Evolutionary conservation across 2,797 vertebrate genomes (phyloP), one percentile per base, ranked within the genome.

Genomic region (Leptatherina wallacei): DNA sequence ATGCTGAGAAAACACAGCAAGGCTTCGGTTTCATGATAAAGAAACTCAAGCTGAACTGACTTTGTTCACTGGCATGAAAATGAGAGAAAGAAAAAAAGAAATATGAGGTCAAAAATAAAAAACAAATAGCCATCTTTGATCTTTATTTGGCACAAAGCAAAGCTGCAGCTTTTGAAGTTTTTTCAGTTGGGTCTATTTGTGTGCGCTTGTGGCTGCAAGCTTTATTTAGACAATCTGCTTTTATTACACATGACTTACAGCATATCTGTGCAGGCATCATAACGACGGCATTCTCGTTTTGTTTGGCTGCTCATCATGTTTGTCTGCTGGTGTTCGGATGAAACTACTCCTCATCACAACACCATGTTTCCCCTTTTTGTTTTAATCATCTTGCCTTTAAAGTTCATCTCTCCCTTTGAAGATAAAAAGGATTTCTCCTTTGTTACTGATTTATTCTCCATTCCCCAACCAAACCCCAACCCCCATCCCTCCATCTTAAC

Each of bases 51-150:
- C 5, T 55, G 27, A 35, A 59, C 33, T 18, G 6, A 42, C 35
- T 36, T 18, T 66, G 29, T 49, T 58, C 22, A 55, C n/a, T 52
- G 13, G 14, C 52, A n/a, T 47, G 13, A 62, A 47, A 68, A 49
- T 27, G 40, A 6, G 52, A 27, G 38, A 36, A 40, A 54, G 0
- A 32, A 18, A 0, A 32, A 61, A 73, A 52, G 47, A 81, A 73
- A 78, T 65, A 77, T 59, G 24, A 75, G 36, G 22, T 22, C 22
- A 67, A 29, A 54, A 57, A 67, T 74, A 35, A 64, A n/a, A 65
- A 81, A 61, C 56, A 76, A 82, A 82, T 38, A 27, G 32, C 30
- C 44, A 73, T 13, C 75, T 78, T 82, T 88, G 69, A 84, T 87
- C 77, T 83, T 60, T 67, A 59, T 75, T 72, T 65, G 59, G 61